phyloP scores from a whole-genome alignment of 2,797 vertebrate genomes.

The Florisuga fusca region DNA sequence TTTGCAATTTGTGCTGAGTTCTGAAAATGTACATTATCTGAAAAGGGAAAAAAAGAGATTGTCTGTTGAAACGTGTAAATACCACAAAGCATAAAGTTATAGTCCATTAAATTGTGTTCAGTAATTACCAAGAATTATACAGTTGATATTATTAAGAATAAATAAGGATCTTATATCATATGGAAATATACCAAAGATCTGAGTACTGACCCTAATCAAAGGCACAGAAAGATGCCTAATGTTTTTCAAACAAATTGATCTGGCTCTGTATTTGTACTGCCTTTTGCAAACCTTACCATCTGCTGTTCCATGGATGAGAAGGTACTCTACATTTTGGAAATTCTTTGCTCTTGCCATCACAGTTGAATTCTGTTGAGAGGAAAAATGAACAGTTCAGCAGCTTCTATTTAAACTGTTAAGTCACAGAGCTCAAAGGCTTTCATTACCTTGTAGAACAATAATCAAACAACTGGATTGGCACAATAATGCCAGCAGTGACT shows the following conservation, averaged over 20 bases:
- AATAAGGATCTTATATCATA: conserved; percentile 71
- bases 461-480: neutral
- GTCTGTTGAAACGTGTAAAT: conserved; percentile 67
- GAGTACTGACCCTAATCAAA: conserved; percentile 78
- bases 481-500: neutral
- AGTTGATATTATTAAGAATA: conserved; percentile 76
- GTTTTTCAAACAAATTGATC: conserved; percentile 83
- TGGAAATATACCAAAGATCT: conserved; percentile 79
- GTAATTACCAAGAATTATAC: conserved; percentile 76
- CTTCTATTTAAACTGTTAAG: conserved; percentile 73
- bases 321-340: conserved; percentile 86
- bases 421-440: conserved; percentile 39
- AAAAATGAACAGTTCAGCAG: conserved; percentile 80
- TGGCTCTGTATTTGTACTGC: conserved; percentile 81
- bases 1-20: conserved; percentile 87
- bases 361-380: conserved; percentile 85
- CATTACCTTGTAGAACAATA: conserved; percentile 21
- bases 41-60: conserved; percentile 49
- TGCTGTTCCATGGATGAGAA: conserved; percentile 89
- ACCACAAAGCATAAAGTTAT: conserved; percentile 71
- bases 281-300: conserved; percentile 86
- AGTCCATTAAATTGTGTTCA: conserved; percentile 79
- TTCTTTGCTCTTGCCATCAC: conserved; percentile 87
- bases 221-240: conserved; percentile 79
- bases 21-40: conserved; percentile 88